Base-by-base conservation (phyloP, 2,113 vertebrate genomes). In the Xiphias gladius region DNA sequence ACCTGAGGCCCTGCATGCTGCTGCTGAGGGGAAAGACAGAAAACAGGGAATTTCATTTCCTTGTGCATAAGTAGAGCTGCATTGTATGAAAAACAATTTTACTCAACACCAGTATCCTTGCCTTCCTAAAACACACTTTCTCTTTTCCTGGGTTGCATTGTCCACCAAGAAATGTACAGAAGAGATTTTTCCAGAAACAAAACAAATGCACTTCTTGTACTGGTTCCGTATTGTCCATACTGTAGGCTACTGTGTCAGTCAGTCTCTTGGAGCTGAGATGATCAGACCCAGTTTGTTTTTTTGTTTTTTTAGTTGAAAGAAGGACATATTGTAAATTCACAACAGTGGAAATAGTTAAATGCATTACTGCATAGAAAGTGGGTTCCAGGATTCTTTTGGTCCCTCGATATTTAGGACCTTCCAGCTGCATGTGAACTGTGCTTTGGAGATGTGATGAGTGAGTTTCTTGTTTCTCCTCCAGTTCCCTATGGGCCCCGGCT, bases 401-500 rank as follows among this genome's bases (percentile, higher is more conserved):
- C 37, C 39, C 20, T 61, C 74, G 22, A 46, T 52, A 35, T 26
- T 9, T 11, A 22, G 3, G n/a, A 41, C 58, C 43, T 39, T 50
- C 16, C 11, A 37, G 20, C 12, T 57, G 12, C 5, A 4, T n/a
- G 10, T 16, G 2, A 52, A 24, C 37, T 52, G 5, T 69, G 4
- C 22, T 52, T 24, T 52, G 30, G 20, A 54, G n/a, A 32, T 63
- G 26, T 73, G 46, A 22, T 69, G 58, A 71, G 46, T 86, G 75
- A 86, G 64, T 48, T 58, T 78, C 37, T 67, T 66, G 26, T 82
- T 75, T 59, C 88, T 71, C 59, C 8, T 1, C 6, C 91, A 99
- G 98, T 99, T 99, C 94, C 98, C 98, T 0, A 98, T 99, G 96
- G 98, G 98, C 70, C 98, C 98, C 0, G 98, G 98, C 90, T 98